Evolutionary conservation across 2,888 invertebrate genomes (phyloP).

Genomic region (Trissolcus japonicus): DNA sequence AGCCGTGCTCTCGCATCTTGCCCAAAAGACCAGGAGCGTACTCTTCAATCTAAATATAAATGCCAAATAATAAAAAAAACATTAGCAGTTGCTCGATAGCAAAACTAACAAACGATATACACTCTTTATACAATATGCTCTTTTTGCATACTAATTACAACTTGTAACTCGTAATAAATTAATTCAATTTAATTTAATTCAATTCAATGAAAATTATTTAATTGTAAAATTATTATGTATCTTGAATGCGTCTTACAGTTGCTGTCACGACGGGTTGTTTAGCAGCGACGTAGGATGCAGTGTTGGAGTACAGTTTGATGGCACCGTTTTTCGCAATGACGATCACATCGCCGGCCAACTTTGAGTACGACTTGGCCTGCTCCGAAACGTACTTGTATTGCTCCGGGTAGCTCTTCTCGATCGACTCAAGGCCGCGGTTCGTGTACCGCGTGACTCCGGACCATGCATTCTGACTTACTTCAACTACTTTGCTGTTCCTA

Average conservation of each 20-base stretch:
- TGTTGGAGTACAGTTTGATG: conserved; percentile 77
- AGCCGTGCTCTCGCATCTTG: conserved; percentile 79
- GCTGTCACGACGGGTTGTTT: conserved; percentile 78
- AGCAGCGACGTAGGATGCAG: conserved; percentile 77
- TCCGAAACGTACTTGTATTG: conserved; percentile 80
- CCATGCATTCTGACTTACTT: conserved; percentile 82
- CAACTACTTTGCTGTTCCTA: conserved; percentile 81
- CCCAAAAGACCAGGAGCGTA: conserved; percentile 85
- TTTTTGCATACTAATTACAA: not conserved
- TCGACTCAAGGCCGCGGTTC: conserved; percentile 81
- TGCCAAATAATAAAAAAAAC: not conserved
- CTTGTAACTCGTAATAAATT: not conserved
- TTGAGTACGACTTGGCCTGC: conserved; percentile 80
- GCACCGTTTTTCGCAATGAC: conserved; percentile 78
- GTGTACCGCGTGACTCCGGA: conserved; percentile 80
- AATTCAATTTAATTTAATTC: too few relatives aligned
- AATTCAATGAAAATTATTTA: not conserved
- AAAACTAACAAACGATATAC: not conserved
- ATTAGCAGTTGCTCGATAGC: not conserved
- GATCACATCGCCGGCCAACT: conserved; percentile 80
- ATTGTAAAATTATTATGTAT: not conserved
- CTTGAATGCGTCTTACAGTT: conserved; percentile 77
- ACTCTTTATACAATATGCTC: too few relatives aligned
- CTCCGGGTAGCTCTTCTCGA: conserved; percentile 83
- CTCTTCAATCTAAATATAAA: conserved; percentile 80